Evolutionary conservation across 2,888 invertebrate genomes (phyloP).

Genomic region (Mimachlamys varia): DNA sequence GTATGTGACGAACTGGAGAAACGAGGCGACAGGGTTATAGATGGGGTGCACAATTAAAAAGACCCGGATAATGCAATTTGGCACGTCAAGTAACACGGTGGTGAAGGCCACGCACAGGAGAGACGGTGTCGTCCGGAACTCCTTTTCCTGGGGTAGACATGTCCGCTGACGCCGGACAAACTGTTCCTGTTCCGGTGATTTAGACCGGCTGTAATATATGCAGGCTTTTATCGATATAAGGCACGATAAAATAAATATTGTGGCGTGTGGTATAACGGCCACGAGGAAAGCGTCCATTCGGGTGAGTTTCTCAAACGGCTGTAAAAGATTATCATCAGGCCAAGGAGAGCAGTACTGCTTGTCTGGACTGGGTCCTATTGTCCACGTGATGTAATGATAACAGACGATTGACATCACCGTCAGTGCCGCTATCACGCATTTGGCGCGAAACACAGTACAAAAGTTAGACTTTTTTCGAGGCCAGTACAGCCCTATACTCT

Average conservation of each 20-base stretch:
- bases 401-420: conserved; percentile 67
- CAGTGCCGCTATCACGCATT: conserved; percentile 71
- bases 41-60: conserved; percentile 35
- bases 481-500: conserved; percentile 71
- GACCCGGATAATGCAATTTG: conserved; percentile 53
- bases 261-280: conserved; percentile 63
- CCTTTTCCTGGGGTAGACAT: conserved; percentile 58
- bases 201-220: conserved; percentile 62
- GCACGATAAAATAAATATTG: conserved; percentile 64
- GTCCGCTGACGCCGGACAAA: conserved; percentile 55
- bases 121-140: conserved; percentile 65
- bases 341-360: conserved; percentile 40
- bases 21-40: conserved; percentile 25
- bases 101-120: conserved; percentile 52
- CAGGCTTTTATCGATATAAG: conserved; percentile 66
- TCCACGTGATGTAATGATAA: conserved; percentile 74
- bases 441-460: conserved; percentile 76
- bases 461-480: conserved; percentile 69
- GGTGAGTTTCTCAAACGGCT: conserved; percentile 59
- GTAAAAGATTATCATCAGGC: conserved; percentile 43
- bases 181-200: conserved; percentile 48
- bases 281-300: conserved; percentile 70
- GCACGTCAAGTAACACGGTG: conserved; percentile 57
- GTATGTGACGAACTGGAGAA: conserved; percentile 41
- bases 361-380: conserved; percentile 58